Evolutionary conservation across 2,888 invertebrate genomes (phyloP), one percentile per base, ranked within the genome.

Genomic region (Magallana nippona): DNA sequence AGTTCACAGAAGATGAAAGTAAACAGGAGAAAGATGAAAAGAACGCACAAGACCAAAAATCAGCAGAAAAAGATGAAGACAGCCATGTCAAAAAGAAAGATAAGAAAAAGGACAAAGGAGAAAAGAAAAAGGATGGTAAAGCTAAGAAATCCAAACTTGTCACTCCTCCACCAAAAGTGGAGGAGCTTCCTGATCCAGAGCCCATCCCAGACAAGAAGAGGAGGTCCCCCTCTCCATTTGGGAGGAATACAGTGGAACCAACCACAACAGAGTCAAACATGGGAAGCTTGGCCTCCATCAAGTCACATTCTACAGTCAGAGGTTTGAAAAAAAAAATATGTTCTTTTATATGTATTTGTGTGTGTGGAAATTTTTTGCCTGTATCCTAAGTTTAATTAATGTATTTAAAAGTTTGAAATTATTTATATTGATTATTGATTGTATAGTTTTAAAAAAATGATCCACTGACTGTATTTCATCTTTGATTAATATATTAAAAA

Each of bases 251-350:
- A 78, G 89, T 89, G 55, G 84, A 86, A 77, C 89, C 89, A 10
- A 44, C 83, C 2, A 55, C 78, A 10, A 22, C 15, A 58, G 81
- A 82, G 13, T 77, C 62, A 13, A 78, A 82, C 22, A 88, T 88
- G 88, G 91, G 90, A 1, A 91, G 91, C 86, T 82, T 87, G 62
- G 89, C 88, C 11, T 91, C 91, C 17, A 84, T 91, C 2, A 86
- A 86, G 71, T 89, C 90, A 1, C 88, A 88, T 71, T 90, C 90
- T 27, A 84, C 86, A 27, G 80, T 83, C 27, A 86, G 58, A 85
- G 85, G 84, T 84, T n/a, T 3, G 10, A 19, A 19, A 19, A n/a
- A 60, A 19, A 17, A 60, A 19, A 5, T 60, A n/a, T n/a, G n/a
- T n/a, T n/a, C n/a, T n/a, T n/a, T n/a, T n/a, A n/a, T 19, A 19